Evolutionary conservation across 2,113 vertebrate genomes (phyloP).

Genomic region (Heptranchias perlo): DNA sequence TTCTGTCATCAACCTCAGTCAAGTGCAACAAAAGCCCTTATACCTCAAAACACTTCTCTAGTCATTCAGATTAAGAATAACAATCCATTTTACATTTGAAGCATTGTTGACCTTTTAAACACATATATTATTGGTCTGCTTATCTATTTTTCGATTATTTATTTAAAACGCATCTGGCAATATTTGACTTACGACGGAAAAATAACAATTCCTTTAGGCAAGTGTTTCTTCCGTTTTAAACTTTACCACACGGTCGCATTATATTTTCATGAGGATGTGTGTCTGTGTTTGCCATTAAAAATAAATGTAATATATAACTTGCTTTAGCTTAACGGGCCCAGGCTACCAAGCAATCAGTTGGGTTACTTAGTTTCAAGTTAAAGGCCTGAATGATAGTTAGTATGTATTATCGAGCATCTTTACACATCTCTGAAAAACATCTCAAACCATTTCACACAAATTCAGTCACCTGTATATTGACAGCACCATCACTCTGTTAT

Average conservation of each 20-base stretch:
- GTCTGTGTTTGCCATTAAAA: neutral
- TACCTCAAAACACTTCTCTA: conserved; percentile 8
- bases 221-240: neutral
- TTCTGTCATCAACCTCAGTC: conserved; percentile 18
- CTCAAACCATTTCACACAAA: neutral
- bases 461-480: neutral
- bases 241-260: neutral
- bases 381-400: neutral
- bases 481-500: neutral
- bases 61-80: neutral
- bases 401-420: neutral
- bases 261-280: conserved; percentile 20
- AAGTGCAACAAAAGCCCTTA: conserved; percentile 15
- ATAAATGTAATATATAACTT: neutral
- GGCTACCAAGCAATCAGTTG: neutral
- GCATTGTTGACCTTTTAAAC: neutral
- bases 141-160: conserved; percentile 26
- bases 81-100: conserved; percentile 4
- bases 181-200: neutral
- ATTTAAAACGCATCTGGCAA: neutral
- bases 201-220: conserved; percentile 10
- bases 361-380: neutral
- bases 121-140: neutral
- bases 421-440: no score
- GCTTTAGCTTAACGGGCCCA: neutral